Evolutionary conservation across 2,113 vertebrate species (phyloP), one percentile per base, ranked within the genome.

Genomic region (Ceyx margarethae): DNA sequence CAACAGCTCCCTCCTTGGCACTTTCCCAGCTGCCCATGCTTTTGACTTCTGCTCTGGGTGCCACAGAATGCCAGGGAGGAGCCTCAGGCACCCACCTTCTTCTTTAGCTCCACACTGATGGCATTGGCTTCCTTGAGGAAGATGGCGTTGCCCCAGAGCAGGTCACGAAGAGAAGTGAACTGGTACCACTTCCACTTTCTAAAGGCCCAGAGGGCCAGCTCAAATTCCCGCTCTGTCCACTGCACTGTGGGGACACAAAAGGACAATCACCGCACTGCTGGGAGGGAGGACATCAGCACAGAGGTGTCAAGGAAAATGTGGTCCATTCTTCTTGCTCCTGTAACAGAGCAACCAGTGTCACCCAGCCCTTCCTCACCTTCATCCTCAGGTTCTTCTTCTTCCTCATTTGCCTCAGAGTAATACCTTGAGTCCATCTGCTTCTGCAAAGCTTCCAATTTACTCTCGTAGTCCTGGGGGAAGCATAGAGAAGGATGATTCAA

Each of bases 101-200:
- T 99, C 91, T 99, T 99, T 50, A 99, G 98, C 85, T 99, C 99
- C 54, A 99, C 99, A 0, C 99, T 99, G 96, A 99, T 99, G 81
- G 99, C 99, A 1, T 99, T 99, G 95, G 99, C 99, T 95, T 99
- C 99, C 94, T 99, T 99, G 14, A 99, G 98, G 92, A 99, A 99
- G 95, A 99, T 98, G 84, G 99, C 99, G 0, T 99, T 99, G 78
- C 99, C 99, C 99, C 99, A 99, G 28, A 99, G 96, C 74, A 98
- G 97, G 96, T 99, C 99, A 2, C 99, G 98, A 13, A 99, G 98
- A 2, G 99, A 99, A 14, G 99, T 99, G 97, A 99, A 99, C 95
- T 99, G 99, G 97, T 99, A 99, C 97, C 98, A 99, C 76, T 98
- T 98, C 99, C 99, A 99, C 94, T 99, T 99, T 37, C 99, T 97